These are phyloP conservation scores for Thunnus maccoyii DNA, from an alignment of 2,113 vertebrate genomes.

Conservation along the genomic window DNA sequence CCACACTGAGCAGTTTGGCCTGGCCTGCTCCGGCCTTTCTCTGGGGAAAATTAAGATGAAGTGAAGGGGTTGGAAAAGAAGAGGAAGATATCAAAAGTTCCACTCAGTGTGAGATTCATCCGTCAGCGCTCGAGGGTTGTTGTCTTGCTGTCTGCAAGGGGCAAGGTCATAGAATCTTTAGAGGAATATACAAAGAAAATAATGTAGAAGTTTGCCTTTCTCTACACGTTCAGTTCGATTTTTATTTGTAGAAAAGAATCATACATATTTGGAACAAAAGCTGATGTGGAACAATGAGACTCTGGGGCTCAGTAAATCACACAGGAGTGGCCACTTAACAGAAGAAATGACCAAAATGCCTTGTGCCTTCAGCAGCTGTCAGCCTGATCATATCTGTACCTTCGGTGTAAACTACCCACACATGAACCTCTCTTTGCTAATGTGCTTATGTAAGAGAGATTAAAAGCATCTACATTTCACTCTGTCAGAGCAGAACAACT, in stretches of 20 bases:
- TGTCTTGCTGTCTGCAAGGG: slow-evolving; percentile 13
- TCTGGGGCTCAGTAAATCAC: background rate
- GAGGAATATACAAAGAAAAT: slow-evolving; percentile 8
- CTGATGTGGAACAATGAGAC: background rate
- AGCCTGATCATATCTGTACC: slow-evolving; percentile 14
- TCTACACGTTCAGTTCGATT: background rate
- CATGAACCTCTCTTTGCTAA: slow-evolving; percentile 44
- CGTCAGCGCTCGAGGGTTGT: slow-evolving; percentile 25
- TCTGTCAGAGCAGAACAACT: slow-evolving; percentile 28
- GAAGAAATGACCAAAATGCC: slow-evolving; percentile 23
- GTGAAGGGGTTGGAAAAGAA: slow-evolving; percentile 52
- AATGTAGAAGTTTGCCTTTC: background rate
- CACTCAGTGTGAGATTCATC: slow-evolving; percentile 62
- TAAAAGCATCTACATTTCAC: slow-evolving; percentile 59
- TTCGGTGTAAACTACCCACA: slow-evolving; percentile 50
- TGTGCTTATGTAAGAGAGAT: slow-evolving; percentile 63
- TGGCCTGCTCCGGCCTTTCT: slow-evolving; percentile 15
- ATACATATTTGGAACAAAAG: slow-evolving; percentile 7
- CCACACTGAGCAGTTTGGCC: slow-evolving; percentile 46
- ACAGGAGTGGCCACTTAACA: slow-evolving; percentile 21
- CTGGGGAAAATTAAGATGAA: slow-evolving; percentile 51
- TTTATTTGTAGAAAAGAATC: slow-evolving; percentile 21
- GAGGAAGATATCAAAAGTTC: slow-evolving; percentile 62
- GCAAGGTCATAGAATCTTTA: slow-evolving; percentile 14
- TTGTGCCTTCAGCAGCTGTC: slow-evolving; percentile 38